Evolutionary conservation across 2,797 vertebrate species (phyloP).

Genomic region (Diceros bicornis): DNA sequence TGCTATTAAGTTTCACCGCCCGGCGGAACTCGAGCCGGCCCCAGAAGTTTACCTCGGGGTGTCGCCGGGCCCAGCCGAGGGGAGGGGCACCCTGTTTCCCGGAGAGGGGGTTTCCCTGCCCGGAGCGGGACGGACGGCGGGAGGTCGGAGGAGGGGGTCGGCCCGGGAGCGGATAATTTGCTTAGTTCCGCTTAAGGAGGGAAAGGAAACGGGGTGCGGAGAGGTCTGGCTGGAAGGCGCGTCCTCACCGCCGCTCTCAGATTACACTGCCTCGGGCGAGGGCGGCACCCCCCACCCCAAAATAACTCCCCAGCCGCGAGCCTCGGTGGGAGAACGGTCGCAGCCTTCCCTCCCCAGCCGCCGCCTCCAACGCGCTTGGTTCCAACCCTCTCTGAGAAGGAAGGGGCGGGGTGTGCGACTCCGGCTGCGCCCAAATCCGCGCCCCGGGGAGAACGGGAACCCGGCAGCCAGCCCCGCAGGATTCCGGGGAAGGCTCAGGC

Average conservation of each 20-base stretch:
- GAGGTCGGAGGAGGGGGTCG: neutral
- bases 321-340: neutral
- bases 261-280: neutral
- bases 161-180: neutral
- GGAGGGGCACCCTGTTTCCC: constrained; percentile 67
- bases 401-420: neutral
- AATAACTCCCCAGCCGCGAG: neutral
- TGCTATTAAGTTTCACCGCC: constrained; percentile 92
- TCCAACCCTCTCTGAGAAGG: neutral
- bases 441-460: neutral
- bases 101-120: neutral
- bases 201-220: neutral
- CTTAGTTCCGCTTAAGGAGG: neutral
- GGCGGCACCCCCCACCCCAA: neutral
- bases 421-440: neutral
- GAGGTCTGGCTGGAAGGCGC: neutral
- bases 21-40: constrained; percentile 88
- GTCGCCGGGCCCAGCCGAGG: constrained; percentile 70
- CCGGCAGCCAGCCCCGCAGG: neutral
- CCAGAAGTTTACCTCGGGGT: constrained; percentile 89
- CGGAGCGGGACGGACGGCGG: neutral
- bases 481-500: neutral
- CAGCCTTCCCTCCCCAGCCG: too few species aligned
- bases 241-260: neutral
- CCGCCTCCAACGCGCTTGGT: too few species aligned